Conservation (phyloP, 2,888 invertebrate species). For the Trachelus iudaicus region DNA sequence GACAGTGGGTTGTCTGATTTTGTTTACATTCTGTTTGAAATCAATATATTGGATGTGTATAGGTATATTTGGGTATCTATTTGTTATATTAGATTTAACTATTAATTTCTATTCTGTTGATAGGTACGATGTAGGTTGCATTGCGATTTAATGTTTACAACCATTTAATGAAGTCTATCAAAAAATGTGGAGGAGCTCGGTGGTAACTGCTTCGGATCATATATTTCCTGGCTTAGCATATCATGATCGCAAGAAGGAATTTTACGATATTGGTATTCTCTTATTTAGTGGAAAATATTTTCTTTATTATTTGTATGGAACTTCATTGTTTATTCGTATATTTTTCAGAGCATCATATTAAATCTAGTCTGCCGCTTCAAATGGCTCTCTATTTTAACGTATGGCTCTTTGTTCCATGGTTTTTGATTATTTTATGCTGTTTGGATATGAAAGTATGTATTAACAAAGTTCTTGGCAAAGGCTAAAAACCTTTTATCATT, state of each 20-base stretch:
- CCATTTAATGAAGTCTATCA: not conserved
- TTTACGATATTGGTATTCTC: constrained; percentile 47
- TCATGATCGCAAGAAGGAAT: constrained; percentile 53
- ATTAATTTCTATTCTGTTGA: not conserved
- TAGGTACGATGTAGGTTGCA: not conserved
- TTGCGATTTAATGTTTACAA: not conserved
- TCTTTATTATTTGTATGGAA: not conserved
- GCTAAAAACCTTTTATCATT: constrained; percentile 6
- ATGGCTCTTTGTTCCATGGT: constrained; percentile 81
- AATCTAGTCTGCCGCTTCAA: constrained; percentile 80
- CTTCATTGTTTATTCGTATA: constrained; percentile 15
- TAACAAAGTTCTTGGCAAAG: not conserved
- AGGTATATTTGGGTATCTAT: not conserved
- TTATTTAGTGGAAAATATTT: not conserved
- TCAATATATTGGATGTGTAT: no score
- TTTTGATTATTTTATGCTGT: constrained; percentile 71
- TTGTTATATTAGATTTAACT: not conserved
- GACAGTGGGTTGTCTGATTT: no score
- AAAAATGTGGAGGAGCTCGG: constrained; percentile 64
- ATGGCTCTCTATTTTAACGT: constrained; percentile 87
- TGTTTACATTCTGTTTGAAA: no score
- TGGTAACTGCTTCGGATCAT: constrained; percentile 65
- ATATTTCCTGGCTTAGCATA: constrained; percentile 67
- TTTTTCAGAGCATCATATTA: constrained; percentile 69
- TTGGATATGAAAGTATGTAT: constrained; percentile 75